Conservation (phyloP, 2,888 invertebrate genomes). For the Laspeyria flexula region DNA sequence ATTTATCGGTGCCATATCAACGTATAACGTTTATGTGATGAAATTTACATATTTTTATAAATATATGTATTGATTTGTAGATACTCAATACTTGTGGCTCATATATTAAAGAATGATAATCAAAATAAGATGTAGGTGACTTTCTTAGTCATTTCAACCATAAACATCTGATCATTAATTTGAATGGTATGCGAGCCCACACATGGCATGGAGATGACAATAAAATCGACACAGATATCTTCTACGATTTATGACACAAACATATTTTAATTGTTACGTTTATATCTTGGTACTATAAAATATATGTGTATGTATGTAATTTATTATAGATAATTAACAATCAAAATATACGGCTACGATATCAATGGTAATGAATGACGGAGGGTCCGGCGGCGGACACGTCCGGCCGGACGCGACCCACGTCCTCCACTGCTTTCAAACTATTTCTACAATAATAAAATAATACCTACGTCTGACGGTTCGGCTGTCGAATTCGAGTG, state of each 20-base stretch:
- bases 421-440: conserved; percentile 65
- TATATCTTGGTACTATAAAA: conserved; percentile 34
- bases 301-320: conserved; percentile 28
- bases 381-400: conserved; percentile 67
- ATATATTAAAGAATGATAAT: conserved; percentile 25
- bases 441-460: conserved; percentile 56
- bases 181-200: conserved; percentile 38
- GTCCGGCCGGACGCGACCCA: conserved; percentile 72
- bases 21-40: neutral
- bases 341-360: conserved; percentile 51
- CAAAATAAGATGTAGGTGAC: conserved; percentile 21
- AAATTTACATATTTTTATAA: conserved; percentile 11
- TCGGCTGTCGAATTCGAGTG: conserved; percentile 47
- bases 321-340: conserved; percentile 58
- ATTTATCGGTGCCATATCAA: conserved; percentile 2
- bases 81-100: conserved; percentile 17
- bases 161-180: conserved; percentile 34
- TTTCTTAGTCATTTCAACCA: conserved; percentile 16
- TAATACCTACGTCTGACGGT: conserved; percentile 48
- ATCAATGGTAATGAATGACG: conserved; percentile 63
- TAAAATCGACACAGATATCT: conserved; percentile 45
- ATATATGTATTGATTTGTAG: conserved; percentile 8
- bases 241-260: conserved; percentile 43
- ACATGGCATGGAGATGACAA: conserved; percentile 31
- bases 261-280: conserved; percentile 47